Evolutionary conservation across 2,113 vertebrate genomes (phyloP).

Genomic region (Eidolon helvum): DNA sequence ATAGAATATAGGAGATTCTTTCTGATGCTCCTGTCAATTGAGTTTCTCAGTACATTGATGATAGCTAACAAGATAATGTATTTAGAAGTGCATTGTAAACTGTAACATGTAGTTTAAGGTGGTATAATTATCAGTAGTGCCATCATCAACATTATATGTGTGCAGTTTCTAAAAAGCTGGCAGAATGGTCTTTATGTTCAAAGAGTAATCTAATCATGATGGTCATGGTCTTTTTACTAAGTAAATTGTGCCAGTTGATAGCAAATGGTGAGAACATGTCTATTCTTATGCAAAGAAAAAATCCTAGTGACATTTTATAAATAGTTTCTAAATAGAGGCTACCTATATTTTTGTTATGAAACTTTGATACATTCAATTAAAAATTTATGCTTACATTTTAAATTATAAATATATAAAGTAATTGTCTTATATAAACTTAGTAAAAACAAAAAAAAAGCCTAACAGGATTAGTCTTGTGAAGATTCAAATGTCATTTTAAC

Average conservation of each 20-base stretch:
- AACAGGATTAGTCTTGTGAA: background rate
- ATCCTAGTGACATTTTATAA: background rate
- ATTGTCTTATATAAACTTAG: background rate
- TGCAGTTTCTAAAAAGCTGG: background rate
- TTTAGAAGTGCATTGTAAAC: background rate
- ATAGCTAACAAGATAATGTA: background rate
- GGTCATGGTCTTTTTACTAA: background rate
- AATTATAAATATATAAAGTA: background rate
- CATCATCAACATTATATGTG: background rate
- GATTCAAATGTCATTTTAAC: constrained; percentile 15
- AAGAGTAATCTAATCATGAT: background rate
- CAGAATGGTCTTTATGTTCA: background rate
- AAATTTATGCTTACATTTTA: constrained; percentile 5
- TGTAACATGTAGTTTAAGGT: background rate
- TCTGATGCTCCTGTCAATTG: background rate
- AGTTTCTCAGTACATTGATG: background rate
- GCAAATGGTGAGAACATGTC: background rate
- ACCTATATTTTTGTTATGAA: background rate
- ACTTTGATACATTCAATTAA: background rate
- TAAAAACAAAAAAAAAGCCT: background rate
- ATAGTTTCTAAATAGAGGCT: background rate
- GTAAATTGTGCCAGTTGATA: background rate
- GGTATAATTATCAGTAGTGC: background rate
- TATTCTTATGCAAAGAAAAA: background rate
- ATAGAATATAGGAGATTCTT: background rate